phyloP scores from a whole-genome alignment of 1,140 invertebrate genomes.

The Teleogryllus occipitalis region DNA sequence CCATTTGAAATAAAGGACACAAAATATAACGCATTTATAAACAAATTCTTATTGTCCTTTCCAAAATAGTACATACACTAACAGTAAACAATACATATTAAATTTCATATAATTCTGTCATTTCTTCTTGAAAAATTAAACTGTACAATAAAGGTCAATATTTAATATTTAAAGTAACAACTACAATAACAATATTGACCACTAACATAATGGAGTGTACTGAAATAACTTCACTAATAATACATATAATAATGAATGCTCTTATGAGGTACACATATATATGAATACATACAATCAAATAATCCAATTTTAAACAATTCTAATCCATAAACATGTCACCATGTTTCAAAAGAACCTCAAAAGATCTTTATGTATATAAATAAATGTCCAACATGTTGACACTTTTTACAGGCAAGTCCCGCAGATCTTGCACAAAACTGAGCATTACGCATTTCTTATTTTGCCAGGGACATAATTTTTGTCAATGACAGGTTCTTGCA shows the following conservation, averaged over 20 bases:
- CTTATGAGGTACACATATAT: background rate
- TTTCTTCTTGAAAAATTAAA: too few species aligned
- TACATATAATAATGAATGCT: background rate
- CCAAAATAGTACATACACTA: background rate
- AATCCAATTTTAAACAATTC: background rate
- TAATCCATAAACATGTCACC: background rate
- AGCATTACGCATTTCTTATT: constrained; percentile 66
- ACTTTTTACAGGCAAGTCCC: background rate
- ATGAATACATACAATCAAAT: background rate
- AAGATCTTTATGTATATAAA: background rate
- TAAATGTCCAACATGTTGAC: background rate
- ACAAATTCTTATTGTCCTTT: background rate
- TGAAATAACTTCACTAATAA: background rate
- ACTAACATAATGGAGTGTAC: background rate
- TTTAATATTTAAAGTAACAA: background rate
- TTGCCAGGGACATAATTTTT: constrained; percentile 99
- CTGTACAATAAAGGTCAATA: too few species aligned
- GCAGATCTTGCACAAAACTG: background rate
- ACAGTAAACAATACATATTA: background rate
- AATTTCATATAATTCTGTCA: background rate
- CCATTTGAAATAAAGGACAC: too few species aligned
- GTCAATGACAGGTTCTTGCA: constrained; percentile 94
- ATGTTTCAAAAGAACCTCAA: background rate
- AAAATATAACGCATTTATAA: too few species aligned
- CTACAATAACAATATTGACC: background rate